Percentiles rank a stretch among this genome's conserved stretches.
Conservation (phyloP, 2,797 vertebrate genomes). For the Danionella dracula region DNA sequence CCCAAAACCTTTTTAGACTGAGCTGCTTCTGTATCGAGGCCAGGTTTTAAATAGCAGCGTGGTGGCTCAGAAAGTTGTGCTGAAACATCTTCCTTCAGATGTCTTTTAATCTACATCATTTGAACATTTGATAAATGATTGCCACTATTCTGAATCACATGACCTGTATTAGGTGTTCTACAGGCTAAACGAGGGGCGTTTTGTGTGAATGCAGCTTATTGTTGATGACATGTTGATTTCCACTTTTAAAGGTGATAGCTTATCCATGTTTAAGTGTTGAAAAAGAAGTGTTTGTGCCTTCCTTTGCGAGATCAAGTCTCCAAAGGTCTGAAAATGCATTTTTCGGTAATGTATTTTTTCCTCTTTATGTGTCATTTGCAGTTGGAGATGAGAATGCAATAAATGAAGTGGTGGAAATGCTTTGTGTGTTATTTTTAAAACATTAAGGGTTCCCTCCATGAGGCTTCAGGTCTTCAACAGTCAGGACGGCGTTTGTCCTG, state of each 20-base stretch:
- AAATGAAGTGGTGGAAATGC: not conserved
- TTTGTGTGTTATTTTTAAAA: not conserved
- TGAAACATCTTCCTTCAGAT: not conserved
- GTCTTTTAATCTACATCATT: too few relatives aligned
- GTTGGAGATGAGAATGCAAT: slow-evolving; percentile 4
- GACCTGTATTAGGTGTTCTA: not conserved
- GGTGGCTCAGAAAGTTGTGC: not conserved
- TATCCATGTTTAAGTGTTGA: slow-evolving; percentile 29
- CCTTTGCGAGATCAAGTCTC: not conserved
- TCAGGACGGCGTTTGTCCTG: too few relatives aligned
- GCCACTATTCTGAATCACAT: not conserved
- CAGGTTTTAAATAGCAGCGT: slow-evolving; percentile 40
- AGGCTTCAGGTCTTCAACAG: too few relatives aligned
- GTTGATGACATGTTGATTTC: not conserved
- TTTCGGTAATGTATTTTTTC: slow-evolving; percentile 2
- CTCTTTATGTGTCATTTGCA: slow-evolving; percentile 26
- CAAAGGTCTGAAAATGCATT: not conserved
- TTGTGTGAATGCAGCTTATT: slow-evolving; percentile 18
- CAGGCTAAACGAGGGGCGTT: not conserved
- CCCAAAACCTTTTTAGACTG: slow-evolving; percentile 39
- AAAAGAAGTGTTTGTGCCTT: slow-evolving; percentile 37
- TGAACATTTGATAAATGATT: not conserved
- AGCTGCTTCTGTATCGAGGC: slow-evolving; percentile 33
- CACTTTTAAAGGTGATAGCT: slow-evolving; percentile 25
- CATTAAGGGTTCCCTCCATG: too few relatives aligned